Percentiles rank a stretch among this genome's conserved stretches.
These are phyloP conservation scores for Papilio machaon DNA, from an alignment of 1,140 invertebrate genomes.

Conservation along the genomic window DNA sequence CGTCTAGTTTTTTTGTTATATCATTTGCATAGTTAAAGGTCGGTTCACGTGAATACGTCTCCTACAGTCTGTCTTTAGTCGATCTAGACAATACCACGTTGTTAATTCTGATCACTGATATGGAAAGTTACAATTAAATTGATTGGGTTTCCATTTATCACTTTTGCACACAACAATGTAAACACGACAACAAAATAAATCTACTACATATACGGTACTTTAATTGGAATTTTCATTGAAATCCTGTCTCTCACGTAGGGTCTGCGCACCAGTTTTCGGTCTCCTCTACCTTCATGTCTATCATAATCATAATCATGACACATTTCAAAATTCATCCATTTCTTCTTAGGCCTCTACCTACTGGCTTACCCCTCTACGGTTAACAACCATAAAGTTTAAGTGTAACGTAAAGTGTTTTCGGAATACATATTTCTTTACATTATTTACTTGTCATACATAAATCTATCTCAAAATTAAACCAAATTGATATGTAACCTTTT, in stretches of 20 bases:
- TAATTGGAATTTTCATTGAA: too few species aligned
- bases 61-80: not conserved
- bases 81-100: not conserved
- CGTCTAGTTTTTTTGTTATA: not conserved
- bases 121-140: not conserved
- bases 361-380: too few species aligned
- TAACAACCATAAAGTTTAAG: not conserved
- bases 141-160: not conserved
- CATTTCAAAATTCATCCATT: too few species aligned
- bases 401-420: too few species aligned
- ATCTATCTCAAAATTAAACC: not conserved
- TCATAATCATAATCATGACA: too few species aligned
- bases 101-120: not conserved
- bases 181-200: not conserved
- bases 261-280: too few species aligned
- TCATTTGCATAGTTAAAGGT: not conserved
- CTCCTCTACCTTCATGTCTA: too few species aligned
- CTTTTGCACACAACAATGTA: not conserved
- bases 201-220: too few species aligned
- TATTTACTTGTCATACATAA: not conserved
- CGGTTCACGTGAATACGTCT: not conserved
- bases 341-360: too few species aligned
- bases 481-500: too few species aligned
- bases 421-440: not conserved
- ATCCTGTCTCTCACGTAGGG: too few species aligned